Base-by-base conservation (phyloP, 2,113 vertebrate species). In the Eonycteris spelaea region DNA sequence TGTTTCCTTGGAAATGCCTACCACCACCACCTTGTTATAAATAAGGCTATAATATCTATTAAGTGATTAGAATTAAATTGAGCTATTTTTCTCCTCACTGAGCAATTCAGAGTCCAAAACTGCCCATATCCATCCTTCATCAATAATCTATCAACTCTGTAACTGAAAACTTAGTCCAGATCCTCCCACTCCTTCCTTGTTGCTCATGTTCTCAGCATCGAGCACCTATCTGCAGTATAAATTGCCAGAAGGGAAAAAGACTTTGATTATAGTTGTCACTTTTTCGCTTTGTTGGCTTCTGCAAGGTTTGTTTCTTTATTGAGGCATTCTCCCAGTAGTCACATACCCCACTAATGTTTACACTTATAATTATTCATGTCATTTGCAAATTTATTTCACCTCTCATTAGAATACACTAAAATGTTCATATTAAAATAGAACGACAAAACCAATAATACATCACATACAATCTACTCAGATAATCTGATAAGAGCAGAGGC, bases 331-430 rank as follows among this genome's bases (percentile, higher is more conserved):
- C 85, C 77, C 92, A 89, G 77, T 30, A 91, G 92, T 94, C 94
- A 43, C 71, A 92, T 75, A 65, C 45, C 15, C 90, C 92, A 80
- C 63, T 94, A 78, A 79, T 86, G 88, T 97, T 97, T 97, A 90
- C 67, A 88, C 43, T 91, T 96, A 92, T 84, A 95, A 97, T 97
- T 96, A 97, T 97, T 95, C 82, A 96, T 93, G 86, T 94, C 96
- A 96, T 95, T 97, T 93, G 92, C 80, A 96, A 96, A 97, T 95
- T 59, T 93, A 89, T 71, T 95, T 94, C 85, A 83, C 92, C 24
- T 93, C 90, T 96, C 77, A 75, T 97, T 98, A 95, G 73, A 93
- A 95, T 87, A 96, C 63, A 95, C 55, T 85, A 86, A 92, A 94
- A 83, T 96, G 88, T 86, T 96, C 91, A 55, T 79, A 79, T 43